phyloP scores from a whole-genome alignment of 2,113 vertebrate species.

The Pangasianodon gigas region DNA sequence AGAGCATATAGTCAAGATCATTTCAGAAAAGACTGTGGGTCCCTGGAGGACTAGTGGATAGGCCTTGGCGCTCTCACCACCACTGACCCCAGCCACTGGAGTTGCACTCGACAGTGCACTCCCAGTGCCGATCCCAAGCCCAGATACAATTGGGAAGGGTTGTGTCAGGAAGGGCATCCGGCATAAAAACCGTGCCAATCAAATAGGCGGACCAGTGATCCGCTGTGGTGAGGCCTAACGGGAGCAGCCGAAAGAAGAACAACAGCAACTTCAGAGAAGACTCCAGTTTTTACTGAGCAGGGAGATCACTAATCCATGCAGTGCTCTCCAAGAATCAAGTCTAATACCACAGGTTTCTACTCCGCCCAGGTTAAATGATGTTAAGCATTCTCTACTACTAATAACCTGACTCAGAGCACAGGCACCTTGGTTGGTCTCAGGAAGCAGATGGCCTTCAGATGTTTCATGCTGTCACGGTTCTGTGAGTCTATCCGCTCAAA shows the following conservation, averaged over 20 bases:
- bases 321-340: neutral
- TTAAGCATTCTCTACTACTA: neutral
- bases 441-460: conserved; percentile 93
- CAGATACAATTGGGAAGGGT: too few relatives aligned
- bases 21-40: neutral
- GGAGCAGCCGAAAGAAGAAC: too few relatives aligned
- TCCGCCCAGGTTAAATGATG: neutral
- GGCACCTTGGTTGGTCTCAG: conserved; percentile 89
- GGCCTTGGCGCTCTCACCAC: too few relatives aligned
- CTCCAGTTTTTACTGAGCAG: neutral
- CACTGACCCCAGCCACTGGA: too few relatives aligned
- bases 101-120: too few relatives aligned
- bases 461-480: conserved; percentile 90
- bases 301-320: neutral
- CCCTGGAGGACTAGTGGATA: too few relatives aligned
- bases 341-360: neutral
- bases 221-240: too few relatives aligned
- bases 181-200: too few relatives aligned
- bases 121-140: too few relatives aligned
- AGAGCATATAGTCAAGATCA: neutral
- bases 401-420: neutral
- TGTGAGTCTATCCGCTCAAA: conserved; percentile 91
- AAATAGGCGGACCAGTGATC: too few relatives aligned
- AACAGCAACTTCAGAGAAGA: neutral
- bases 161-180: too few relatives aligned